Percentiles rank a stretch among this genome's conserved stretches.
Evolutionary conservation across 2,888 invertebrate genomes (phyloP).

Genomic region (Nomada lathburiana): DNA sequence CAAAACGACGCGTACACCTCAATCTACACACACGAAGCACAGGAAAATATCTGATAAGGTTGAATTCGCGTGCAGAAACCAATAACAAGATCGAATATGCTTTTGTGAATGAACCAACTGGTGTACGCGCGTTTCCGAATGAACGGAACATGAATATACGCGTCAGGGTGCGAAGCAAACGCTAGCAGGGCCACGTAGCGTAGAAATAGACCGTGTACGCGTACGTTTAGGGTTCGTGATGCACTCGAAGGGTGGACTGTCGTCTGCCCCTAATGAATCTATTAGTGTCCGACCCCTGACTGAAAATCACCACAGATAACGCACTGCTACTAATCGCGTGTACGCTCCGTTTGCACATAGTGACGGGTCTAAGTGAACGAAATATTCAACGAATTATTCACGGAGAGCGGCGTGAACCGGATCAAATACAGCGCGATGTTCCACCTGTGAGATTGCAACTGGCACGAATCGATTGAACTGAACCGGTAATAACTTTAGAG

Average conservation of each 20-base stretch:
- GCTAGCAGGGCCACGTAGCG: slow-evolving; percentile 38
- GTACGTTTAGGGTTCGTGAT: slow-evolving; percentile 65
- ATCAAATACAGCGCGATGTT: not conserved
- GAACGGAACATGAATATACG: slow-evolving; percentile 53
- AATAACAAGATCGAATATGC: slow-evolving; percentile 14
- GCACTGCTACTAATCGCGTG: slow-evolving; percentile 65
- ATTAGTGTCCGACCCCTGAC: slow-evolving; percentile 75
- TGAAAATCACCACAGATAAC: slow-evolving; percentile 77
- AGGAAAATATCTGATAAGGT: not conserved
- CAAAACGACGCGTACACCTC: not conserved
- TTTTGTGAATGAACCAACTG: slow-evolving; percentile 45
- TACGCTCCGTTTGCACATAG: slow-evolving; percentile 67
- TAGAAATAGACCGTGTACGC: slow-evolving; percentile 55
- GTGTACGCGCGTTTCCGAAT: slow-evolving; percentile 27
- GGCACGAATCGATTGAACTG: slow-evolving; percentile 51
- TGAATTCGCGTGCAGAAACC: slow-evolving; percentile 20
- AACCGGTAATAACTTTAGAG: slow-evolving; percentile 52
- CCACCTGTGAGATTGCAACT: not conserved
- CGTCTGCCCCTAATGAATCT: slow-evolving; percentile 79
- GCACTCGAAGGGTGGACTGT: slow-evolving; percentile 69
- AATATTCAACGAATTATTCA: slow-evolving; percentile 29
- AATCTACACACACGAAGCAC: not conserved
- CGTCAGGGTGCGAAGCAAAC: slow-evolving; percentile 41
- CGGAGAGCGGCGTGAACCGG: slow-evolving; percentile 18
- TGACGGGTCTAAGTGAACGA: slow-evolving; percentile 42